A percentile compares a stretch with the other conserved stretches of the same genome.
These are phyloP conservation scores for Pelodiscus sinensis DNA, from an alignment of 2,113 vertebrate species.

Conservation along the genomic window DNA sequence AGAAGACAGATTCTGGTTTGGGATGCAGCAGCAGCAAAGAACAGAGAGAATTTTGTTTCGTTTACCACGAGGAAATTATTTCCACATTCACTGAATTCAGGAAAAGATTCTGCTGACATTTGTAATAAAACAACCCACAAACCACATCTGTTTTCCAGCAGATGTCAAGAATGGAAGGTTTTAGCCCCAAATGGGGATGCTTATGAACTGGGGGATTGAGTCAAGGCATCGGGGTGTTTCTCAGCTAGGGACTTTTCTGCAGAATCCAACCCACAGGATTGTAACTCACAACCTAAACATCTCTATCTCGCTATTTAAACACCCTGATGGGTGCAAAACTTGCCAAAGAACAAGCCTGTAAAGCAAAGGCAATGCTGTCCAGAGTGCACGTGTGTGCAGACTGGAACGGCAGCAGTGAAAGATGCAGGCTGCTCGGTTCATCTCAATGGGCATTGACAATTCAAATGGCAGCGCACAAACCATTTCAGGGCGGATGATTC, in stretches of 20 bases:
- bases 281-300: not conserved
- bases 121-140: not conserved
- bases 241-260: not conserved
- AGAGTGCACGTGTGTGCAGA: too few relatives aligned
- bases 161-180: not conserved
- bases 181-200: not conserved
- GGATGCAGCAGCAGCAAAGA: not conserved
- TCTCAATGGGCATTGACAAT: too few relatives aligned
- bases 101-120: not conserved
- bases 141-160: not conserved
- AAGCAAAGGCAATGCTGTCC: too few relatives aligned
- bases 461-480: not conserved
- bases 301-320: not conserved
- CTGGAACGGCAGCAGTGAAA: too few relatives aligned
- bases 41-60: fast-evolving
- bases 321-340: not conserved
- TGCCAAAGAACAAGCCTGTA: too few relatives aligned
- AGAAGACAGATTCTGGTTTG: not conserved
- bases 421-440: too few relatives aligned
- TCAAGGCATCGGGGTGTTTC: not conserved
- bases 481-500: not conserved
- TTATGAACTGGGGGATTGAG: fast-evolving
- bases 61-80: not conserved
- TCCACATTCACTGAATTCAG: fast-evolving
- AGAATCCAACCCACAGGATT: not conserved